A percentile compares a stretch with the other conserved stretches of the same genome.
These are phyloP conservation scores for Melanargia galathea DNA, from an alignment of 2,888 invertebrate genomes.

Conservation along the genomic window DNA sequence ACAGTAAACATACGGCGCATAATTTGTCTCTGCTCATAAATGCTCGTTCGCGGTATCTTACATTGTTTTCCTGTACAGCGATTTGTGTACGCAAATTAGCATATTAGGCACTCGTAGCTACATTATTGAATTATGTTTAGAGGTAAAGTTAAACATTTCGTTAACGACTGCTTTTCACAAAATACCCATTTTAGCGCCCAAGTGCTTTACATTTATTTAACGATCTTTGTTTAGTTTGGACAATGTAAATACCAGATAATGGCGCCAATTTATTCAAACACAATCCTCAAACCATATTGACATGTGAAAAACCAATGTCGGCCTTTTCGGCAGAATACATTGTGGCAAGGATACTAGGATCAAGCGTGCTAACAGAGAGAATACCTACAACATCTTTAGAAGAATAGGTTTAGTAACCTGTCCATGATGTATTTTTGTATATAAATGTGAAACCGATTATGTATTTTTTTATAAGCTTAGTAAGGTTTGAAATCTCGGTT, in stretches of 20 bases:
- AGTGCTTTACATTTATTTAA: neutral
- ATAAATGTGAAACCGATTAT: too few species aligned
- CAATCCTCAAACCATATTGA: too few species aligned
- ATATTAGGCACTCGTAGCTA: too few species aligned
- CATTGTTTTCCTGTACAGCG: neutral
- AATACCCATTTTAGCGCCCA: neutral
- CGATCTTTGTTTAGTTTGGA: neutral
- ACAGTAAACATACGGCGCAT: neutral
- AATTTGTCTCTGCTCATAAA: neutral
- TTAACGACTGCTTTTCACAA: neutral
- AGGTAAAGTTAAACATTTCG: neutral
- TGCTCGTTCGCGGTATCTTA: constrained; percentile 3
- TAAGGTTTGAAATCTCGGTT: neutral
- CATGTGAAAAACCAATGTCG: too few species aligned
- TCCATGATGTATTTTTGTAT: too few species aligned
- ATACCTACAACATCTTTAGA: too few species aligned
- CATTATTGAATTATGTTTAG: constrained; percentile 8
- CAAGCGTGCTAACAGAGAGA: too few species aligned
- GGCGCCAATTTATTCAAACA: too few species aligned
- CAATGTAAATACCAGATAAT: too few species aligned
- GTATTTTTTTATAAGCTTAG: neutral
- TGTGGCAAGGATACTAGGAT: too few species aligned
- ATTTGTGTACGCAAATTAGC: constrained; percentile 3
- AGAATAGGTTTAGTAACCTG: too few species aligned
- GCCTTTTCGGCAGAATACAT: too few species aligned